Evolutionary conservation across 2,113 vertebrate genomes (phyloP).

Genomic region (Taxidea taxus): DNA sequence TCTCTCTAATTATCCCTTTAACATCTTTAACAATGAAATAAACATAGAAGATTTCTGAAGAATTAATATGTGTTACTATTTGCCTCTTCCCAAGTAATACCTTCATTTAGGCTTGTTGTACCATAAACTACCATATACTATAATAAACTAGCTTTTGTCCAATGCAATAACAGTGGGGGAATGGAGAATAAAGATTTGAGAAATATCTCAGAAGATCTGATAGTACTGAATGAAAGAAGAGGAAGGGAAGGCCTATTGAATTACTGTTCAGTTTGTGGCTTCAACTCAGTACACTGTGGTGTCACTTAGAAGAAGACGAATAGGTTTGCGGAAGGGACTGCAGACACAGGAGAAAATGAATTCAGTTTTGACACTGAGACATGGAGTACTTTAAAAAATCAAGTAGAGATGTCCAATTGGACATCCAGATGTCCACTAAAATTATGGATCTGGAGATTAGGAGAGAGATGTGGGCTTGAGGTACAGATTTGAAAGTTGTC

Average conservation of each 20-base stretch:
- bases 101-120: not conserved
- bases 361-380: not conserved
- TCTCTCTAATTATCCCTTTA: not conserved
- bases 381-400: not conserved
- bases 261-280: not conserved
- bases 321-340: not conserved
- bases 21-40: not conserved
- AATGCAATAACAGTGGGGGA: not conserved
- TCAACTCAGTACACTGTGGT: not conserved
- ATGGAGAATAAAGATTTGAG: not conserved
- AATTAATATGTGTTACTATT: not conserved
- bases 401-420: not conserved
- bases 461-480: not conserved
- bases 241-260: not conserved
- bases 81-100: not conserved
- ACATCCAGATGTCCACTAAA: not conserved
- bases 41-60: not conserved
- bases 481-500: not conserved
- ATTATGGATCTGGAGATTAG: conserved; percentile 13
- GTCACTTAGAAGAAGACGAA: not conserved
- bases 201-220: not conserved
- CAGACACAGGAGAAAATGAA: not conserved
- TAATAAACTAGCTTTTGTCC: not conserved
- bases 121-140: not conserved
- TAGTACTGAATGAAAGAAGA: not conserved